Evolutionary conservation across 2,113 vertebrate genomes (phyloP).

Genomic region (Heptranchias perlo): DNA sequence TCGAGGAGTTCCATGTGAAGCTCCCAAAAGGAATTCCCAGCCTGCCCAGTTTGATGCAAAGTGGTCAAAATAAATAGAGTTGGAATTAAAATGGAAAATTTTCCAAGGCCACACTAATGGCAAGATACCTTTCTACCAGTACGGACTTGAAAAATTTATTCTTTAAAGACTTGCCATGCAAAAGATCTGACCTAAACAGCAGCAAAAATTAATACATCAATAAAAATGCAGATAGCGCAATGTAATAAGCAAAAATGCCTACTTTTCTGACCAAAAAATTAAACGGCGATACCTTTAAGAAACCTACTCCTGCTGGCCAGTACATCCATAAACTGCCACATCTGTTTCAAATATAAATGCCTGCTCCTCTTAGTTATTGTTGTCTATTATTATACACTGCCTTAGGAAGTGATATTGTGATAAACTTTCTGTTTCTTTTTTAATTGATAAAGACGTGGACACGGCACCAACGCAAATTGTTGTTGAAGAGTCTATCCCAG

Average conservation of each 20-base stretch:
- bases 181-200: not conserved
- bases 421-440: not conserved
- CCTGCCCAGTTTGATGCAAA: not conserved
- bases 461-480: not conserved
- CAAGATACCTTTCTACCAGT: not conserved
- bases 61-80: not conserved
- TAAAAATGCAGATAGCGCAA: not conserved
- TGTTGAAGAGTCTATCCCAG: accelerated
- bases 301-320: not conserved
- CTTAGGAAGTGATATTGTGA: not conserved
- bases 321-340: not conserved
- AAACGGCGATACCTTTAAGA: not conserved
- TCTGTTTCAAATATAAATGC: not conserved
- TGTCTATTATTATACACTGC: not conserved
- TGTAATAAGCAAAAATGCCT: not conserved
- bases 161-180: not conserved
- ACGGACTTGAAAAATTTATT: not conserved
- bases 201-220: not conserved
- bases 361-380: not conserved
- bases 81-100: not conserved
- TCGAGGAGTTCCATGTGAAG: not conserved
- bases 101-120: not conserved
- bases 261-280: not conserved
- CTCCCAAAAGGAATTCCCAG: not conserved
- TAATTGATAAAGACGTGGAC: not conserved